Evolutionary conservation across 1,140 invertebrate genomes (phyloP), one percentile per base, ranked within the genome.

Genomic region (Berghia stephanieae): DNA sequence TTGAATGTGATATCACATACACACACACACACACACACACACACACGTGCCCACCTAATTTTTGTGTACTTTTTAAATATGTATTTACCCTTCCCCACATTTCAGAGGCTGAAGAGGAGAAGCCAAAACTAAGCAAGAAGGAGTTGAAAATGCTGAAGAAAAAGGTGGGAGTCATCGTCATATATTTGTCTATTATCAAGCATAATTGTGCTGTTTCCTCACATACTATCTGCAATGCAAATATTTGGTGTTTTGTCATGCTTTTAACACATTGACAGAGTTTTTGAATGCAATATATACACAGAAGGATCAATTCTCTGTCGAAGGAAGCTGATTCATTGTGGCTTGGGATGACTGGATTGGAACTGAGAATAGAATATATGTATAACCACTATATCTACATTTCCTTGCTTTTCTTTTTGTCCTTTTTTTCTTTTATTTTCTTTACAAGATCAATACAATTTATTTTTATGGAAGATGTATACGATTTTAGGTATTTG

Each of bases 71-170:
- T 40, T 57, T n/a, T 18, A 73, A 10, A n/a, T 57, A 3, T 36
- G 21, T 1, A 40, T 27, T 57, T 60, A 18, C 36, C 55, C 69
- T 78, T 78, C 52, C 82, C 77, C 80, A n/a, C 27, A 44, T 77
- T 79, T 77, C 80, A 83, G 78, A 83, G 78, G 69, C 82, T 21
- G 79, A 77, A 63, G 76, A 68, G 44, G 80, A 82, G 44, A 75
- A 79, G 79, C 80, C 73, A 83, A 92, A 85, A 90, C 85, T 98
- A 60, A 96, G 95, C 16, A 95, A 97, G 84, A 98, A 98, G 89
- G 96, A 98, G 85, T 94, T 96, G 84, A 98, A 98, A 86, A 98
- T 98, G 86, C 83, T 96, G 70, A 97, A 97, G 86, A 98, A 98
- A 84, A 88, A 91, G 85, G 90, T 89, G 84, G n/a, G 44, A 21